Base-by-base conservation (phyloP, 2,113 vertebrate species). In the Proteles cristata region DNA sequence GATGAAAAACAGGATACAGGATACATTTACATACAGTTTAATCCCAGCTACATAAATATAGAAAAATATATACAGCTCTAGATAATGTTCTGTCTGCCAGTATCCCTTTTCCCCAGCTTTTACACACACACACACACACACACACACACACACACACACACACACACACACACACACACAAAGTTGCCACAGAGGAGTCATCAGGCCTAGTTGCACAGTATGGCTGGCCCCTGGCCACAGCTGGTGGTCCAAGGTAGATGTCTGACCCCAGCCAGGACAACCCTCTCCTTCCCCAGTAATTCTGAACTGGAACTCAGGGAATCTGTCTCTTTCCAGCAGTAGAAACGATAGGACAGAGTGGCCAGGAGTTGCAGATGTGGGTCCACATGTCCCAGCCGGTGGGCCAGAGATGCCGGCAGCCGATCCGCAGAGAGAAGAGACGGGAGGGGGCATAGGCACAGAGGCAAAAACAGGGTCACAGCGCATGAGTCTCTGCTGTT, bases 251-350 rank as follows among this genome's bases (percentile, higher is more conserved):
- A 86, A 35, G 74, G 82, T 93, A 48, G 73, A 82, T 55, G 88
- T 77, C 71, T 50, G 80, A 97, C 82, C 69, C 58, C 86, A 50
- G 79, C 79, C 69, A 87, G 68, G 80, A 87, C 80, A 90, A 50
- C 28, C 63, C 17, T 88, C 93, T 81, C 58, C 77, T 71, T 92
- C 66, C 79, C n/a, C 35, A 35, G 87, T 45, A 43, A 96, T 84
- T 90, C 53, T 84, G 35, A 86, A 65, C 45, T 63, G 73, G 79
- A 95, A 77, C 43, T 14, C 48, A 81, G 79, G 90, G 61, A 77
- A 25, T 35, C 79, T 84, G 84, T 88, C 66, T 35, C 86, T 92
- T 61, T 45, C 81, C 82, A 86, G 79, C 45, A 63, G 43, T n/a
- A 85, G 58, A 81, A 65, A 65, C 7, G 45, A 65, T 1, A 74